Evolutionary conservation across 2,113 vertebrate species (phyloP), one percentile per base, ranked within the genome.

Genomic region (Platycercus adscitus): DNA sequence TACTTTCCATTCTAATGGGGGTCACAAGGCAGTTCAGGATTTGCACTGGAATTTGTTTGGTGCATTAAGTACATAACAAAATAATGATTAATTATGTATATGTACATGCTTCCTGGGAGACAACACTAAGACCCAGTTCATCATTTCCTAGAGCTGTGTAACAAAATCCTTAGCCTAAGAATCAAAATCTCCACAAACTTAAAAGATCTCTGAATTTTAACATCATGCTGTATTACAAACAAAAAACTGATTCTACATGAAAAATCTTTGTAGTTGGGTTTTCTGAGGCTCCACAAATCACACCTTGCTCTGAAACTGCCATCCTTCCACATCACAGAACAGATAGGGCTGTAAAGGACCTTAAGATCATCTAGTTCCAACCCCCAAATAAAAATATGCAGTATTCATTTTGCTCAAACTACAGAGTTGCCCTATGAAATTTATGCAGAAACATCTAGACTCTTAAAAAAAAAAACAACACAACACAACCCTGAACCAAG

Each of bases 281-380:
- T 77, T 2, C 4, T 50, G 88, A 70, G 68, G 90, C 71, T 66
- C 26, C 23, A 88, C 41, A 94, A 90, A 75, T 18, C 64, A 39
- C 44, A 86, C 65, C 72, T 91, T 80, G 72, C 50, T 95, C 82
- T 78, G 80, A 90, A 94, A 90, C 43, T 78, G 69, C 69, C 89
- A 75, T 28, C 24, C 21, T 15, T 71, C 56, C 73, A 61, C 24
- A 58, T 16, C 56, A 24, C n/a, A 58, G 33, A 35, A 58, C 7
- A 58, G 56, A 16, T 24, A 58, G 56, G 13, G 9, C 24, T 35
- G 56, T 14, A 58, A 58, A 58, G 56, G 33, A 58, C 56, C 33
- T 35, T 10, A 58, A 35, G 33, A 58, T 58, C 56, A 58, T 24
- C 56, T 35, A 35, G 33, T 58, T 35, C 56, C 56, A 58, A 7